Base-by-base conservation (phyloP, 2,888 invertebrate species). In the Himalopsyche tibetana region DNA sequence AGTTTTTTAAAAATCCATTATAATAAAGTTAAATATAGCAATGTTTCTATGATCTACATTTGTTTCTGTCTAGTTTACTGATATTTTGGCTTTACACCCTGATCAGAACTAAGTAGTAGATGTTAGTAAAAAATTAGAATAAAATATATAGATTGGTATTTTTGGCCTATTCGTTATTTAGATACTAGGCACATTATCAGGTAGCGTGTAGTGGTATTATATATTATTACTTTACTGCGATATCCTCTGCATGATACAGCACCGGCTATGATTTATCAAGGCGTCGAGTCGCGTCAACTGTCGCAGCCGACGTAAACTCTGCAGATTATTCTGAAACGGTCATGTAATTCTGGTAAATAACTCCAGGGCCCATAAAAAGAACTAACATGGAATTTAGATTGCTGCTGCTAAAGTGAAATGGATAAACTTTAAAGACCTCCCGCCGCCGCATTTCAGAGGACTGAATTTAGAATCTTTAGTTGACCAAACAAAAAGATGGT, bases 331-430 rank as follows among this genome's bases (percentile, higher is more conserved):
- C 28, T 63, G 28, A 28, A 63, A 19, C 8, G 63, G 63, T 63
- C 63, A 28, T 63, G 63, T 63, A 63, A 63, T 63, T 63, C 63
- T 63, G 63, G 63, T 63, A 63, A 63, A 63, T 63, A 63, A 63
- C 63, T 63, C 63, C 63, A 28, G 11, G 11, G 63, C 63, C 19
- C 63, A 15, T 63, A 63, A 63, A 63, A 63, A 63, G 63, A 63
- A 63, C 63, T 63, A 28, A 63, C 63, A 63, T 63, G 63, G 63
- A 63, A 63, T 63, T 63, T 63, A 63, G 63, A 63, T 63, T 63
- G 63, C 63, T 8, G 17, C 19, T 56, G n/a, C 28, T 63, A 28
- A 63, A 63, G 19, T 19, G 28, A 63, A 63, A 63, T 63, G 63
- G 63, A 63, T 28, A 28, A 63, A 63, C 63, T 63, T 56, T n/a